These are phyloP conservation scores for Drosophila navojoa DNA, from an alignment of 1,140 invertebrate species.

Conservation along the genomic window DNA sequence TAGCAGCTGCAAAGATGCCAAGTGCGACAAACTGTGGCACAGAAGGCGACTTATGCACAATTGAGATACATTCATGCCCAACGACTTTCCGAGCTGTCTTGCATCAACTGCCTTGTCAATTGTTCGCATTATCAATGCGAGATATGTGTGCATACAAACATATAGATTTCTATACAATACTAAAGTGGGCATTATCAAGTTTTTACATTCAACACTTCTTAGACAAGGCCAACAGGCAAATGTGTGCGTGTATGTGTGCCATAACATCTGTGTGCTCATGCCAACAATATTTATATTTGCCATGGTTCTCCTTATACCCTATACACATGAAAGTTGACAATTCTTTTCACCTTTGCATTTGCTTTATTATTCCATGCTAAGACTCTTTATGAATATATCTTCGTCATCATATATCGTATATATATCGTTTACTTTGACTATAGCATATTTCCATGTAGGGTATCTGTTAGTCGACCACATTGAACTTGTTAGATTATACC, in stretches of 20 bases:
- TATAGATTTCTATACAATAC: not conserved
- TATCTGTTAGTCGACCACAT: no score
- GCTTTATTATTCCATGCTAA: no score
- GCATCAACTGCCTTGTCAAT: conserved; percentile 54
- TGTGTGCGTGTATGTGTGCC: not conserved
- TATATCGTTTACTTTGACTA: no score
- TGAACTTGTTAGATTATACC: no score
- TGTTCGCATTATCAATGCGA: conserved; percentile 38
- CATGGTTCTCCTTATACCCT: no score
- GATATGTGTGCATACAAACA: not conserved
- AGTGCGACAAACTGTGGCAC: conserved; percentile 55
- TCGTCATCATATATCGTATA: no score
- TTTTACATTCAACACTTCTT: conserved; percentile 36
- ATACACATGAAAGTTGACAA: no score
- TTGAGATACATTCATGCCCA: conserved; percentile 68
- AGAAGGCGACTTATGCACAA: conserved; percentile 51
- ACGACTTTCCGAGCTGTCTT: conserved; percentile 19
- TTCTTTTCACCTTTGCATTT: no score
- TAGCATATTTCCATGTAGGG: no score
- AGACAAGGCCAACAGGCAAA: conserved; percentile 19
- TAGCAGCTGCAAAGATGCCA: conserved; percentile 56
- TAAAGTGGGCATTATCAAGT: conserved; percentile 12
- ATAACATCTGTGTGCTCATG: not conserved
- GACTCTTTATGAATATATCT: no score
- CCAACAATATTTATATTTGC: conserved; percentile 20